A percentile compares a stretch with the other conserved stretches of the same genome.
These are phyloP conservation scores for Trinorchestia longiramus DNA, from an alignment of 1,140 invertebrate genomes.

Conservation along the genomic window DNA sequence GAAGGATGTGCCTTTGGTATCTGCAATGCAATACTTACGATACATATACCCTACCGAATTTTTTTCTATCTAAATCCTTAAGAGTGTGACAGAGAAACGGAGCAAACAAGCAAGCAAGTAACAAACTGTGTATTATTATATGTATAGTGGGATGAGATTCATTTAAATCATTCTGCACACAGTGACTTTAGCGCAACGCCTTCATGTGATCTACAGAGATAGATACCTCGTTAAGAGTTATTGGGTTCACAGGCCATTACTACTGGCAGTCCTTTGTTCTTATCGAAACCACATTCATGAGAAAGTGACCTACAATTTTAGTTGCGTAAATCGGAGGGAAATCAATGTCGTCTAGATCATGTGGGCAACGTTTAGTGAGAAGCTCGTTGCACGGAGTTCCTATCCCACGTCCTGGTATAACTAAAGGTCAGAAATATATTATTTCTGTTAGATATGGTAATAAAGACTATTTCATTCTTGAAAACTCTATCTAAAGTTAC, in stretches of 20 bases:
- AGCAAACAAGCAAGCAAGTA: too few relatives aligned
- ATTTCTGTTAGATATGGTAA: neutral
- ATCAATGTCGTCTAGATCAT: neutral
- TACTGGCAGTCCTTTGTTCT: neutral
- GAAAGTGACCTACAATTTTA: neutral
- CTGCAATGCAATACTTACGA: too few relatives aligned
- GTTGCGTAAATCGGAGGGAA: neutral
- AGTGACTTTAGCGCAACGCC: neutral
- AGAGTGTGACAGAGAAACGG: too few relatives aligned
- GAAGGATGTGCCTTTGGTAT: too few relatives aligned
- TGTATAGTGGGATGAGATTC: too few relatives aligned
- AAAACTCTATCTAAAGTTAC: neutral
- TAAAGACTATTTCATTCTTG: neutral
- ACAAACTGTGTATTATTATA: too few relatives aligned
- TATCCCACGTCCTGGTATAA: neutral
- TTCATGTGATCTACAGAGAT: neutral
- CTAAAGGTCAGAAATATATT: neutral
- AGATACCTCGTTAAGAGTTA: neutral
- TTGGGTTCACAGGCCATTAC: neutral
- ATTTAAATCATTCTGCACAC: too few relatives aligned
- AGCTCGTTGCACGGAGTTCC: neutral
- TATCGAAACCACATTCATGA: neutral
- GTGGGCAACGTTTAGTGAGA: neutral
- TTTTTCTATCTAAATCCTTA: too few relatives aligned
- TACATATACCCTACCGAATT: too few relatives aligned